Evolutionary conservation across 2,113 vertebrate species (phyloP).

Genomic region (Leptobrachium ailaonicum): DNA sequence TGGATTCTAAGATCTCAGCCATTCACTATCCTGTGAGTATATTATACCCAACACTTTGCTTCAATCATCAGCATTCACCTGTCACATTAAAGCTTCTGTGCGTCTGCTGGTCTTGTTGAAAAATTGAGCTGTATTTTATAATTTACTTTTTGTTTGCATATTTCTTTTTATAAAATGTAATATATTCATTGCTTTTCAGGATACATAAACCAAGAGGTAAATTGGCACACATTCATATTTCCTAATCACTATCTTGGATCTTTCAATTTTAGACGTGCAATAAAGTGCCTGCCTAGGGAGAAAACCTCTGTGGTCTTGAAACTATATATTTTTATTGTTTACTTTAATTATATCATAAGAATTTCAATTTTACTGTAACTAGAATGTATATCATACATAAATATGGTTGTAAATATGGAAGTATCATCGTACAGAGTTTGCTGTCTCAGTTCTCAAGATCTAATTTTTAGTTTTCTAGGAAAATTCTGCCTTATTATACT

Average conservation of each 20-base stretch:
- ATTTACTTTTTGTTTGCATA: constrained; percentile 18
- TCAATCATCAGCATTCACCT: constrained; percentile 63
- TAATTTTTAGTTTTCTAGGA: too few species aligned
- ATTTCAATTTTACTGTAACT: neutral
- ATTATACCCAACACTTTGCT: constrained; percentile 65
- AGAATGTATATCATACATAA: neutral
- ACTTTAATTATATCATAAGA: neutral
- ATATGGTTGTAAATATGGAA: neutral
- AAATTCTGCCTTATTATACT: too few species aligned
- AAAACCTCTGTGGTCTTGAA: constrained; percentile 21
- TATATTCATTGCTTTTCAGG: constrained; percentile 23
- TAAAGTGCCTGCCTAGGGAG: constrained; percentile 35
- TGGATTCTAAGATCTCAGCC: constrained; percentile 62
- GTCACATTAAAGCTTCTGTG: constrained; percentile 39
- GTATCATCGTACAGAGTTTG: neutral
- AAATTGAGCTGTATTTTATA: constrained; percentile 57
- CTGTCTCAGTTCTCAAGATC: neutral
- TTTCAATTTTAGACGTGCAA: constrained; percentile 31
- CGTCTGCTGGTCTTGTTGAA: constrained; percentile 48
- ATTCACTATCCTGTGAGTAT: constrained; percentile 64
- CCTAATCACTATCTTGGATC: constrained; percentile 19
- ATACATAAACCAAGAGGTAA: constrained; percentile 28
- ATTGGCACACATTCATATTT: constrained; percentile 24
- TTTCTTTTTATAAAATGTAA: neutral
- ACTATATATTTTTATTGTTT: neutral